Evolutionary conservation across 2,888 invertebrate species (phyloP), one percentile per base, ranked within the genome.

Genomic region (Balanococcus diminutus): DNA sequence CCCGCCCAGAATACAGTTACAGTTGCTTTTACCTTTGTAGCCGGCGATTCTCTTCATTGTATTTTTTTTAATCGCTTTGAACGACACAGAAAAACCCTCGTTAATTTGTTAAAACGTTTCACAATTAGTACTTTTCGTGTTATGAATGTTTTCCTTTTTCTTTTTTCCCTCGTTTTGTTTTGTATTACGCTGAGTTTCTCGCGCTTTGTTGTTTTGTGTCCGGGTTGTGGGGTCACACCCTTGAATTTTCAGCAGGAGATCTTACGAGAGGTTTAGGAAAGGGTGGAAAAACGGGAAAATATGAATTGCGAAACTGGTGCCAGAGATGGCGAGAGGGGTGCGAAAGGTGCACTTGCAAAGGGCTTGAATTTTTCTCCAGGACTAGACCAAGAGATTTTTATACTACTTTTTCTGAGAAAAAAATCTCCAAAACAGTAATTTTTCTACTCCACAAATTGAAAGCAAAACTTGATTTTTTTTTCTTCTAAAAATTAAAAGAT

Each of bases 61-160:
- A 16, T 67, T 67, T 67, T 67, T 67, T 67, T 67, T 67, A 67
- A 67, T 67, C 67, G 67, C 67, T 67, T 67, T 67, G 67, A 67
- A 67, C 67, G 67, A 67, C 28, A 67, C 67, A 67, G 28, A 67
- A 67, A 67, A 67, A 67, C 16, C 28, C 67, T 67, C 67, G 67
- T 67, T 67, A 67, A 67, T 67, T 67, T 67, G 67, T 67, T 67
- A 67, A 67, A 67, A 67, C 67, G 67, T 67, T 67, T 67, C 28
- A 67, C 67, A 67, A 67, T 67, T 67, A 67, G 67, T 67, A 31
- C 67, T 67, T 67, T 67, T 67, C 67, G 67, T 67, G 67, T 67
- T 67, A 67, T 28, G 28, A 67, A 67, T 67, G 67, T 25, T 67
- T 28, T 67, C 28, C 2, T 28, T 67, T 8, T 28, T 28, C 11